phyloP scores from a whole-genome alignment of 2,888 invertebrate species.

The Eristalis arbustorum region DNA sequence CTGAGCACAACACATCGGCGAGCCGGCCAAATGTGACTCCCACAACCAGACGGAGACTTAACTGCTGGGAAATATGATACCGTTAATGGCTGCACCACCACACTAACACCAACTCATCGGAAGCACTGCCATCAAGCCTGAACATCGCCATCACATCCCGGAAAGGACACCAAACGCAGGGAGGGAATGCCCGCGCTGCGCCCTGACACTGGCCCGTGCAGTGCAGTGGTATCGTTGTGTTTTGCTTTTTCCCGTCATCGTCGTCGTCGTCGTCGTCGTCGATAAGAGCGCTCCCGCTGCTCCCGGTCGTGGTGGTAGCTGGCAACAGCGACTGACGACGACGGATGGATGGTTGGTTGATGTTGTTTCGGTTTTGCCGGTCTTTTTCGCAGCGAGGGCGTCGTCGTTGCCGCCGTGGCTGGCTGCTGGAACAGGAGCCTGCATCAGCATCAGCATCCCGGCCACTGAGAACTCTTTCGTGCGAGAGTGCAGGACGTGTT shows the following conservation, averaged over 20 bases:
- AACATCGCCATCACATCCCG: conserved; percentile 35
- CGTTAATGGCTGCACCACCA: conserved; percentile 64
- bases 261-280: not conserved
- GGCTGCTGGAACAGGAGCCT: conserved; percentile 58
- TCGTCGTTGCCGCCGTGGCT: conserved; percentile 48
- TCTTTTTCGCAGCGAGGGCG: conserved; percentile 69
- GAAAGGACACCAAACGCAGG: conserved; percentile 32
- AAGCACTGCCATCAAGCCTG: conserved; percentile 56
- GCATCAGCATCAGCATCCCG: conserved; percentile 53
- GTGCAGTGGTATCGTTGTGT: conserved; percentile 10
- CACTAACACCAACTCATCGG: conserved; percentile 58
- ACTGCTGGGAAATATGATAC: conserved; percentile 53
- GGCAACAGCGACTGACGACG: conserved; percentile 39
- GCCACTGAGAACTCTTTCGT: conserved; percentile 66
- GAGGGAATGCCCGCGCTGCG: not conserved
- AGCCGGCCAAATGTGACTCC: conserved; percentile 33
- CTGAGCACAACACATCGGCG: not conserved
- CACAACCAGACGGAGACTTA: conserved; percentile 23
- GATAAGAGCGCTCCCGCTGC: conserved; percentile 38
- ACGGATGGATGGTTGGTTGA: conserved; percentile 69
- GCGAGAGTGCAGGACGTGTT: conserved; percentile 63
- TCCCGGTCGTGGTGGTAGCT: conserved; percentile 6
- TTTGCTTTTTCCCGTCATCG: conserved; percentile 31
- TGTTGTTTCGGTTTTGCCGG: conserved; percentile 67
- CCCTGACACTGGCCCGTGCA: not conserved